Evolutionary conservation across 2,797 vertebrate species (phyloP).

Genomic region (Lithobates pipiens): DNA sequence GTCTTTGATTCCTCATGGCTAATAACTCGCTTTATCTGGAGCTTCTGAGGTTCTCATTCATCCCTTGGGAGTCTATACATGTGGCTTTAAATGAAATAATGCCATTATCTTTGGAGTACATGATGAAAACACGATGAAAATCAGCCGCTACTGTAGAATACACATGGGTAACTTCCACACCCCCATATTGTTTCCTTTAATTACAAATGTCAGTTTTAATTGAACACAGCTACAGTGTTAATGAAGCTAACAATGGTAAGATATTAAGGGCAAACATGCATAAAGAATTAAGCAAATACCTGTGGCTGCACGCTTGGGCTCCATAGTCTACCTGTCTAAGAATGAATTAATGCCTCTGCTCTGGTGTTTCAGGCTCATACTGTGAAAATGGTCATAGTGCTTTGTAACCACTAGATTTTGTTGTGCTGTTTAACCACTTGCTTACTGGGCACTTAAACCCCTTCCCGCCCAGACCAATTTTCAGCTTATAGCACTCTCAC

Average conservation of each 20-base stretch:
- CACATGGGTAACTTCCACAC: conserved; percentile 1
- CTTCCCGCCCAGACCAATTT: too few species aligned
- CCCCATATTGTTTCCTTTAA: conserved; percentile 41
- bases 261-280: conserved; percentile 15
- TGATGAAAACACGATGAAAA: conserved; percentile 3
- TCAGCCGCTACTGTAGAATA: conserved; percentile 15
- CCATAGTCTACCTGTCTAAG: neutral
- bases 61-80: conserved; percentile 28
- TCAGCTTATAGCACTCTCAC: too few species aligned
- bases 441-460: too few species aligned
- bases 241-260: conserved; percentile 33
- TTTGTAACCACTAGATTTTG: neutral
- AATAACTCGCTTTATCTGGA: conserved; percentile 43
- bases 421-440: neutral
- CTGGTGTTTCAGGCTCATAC: neutral
- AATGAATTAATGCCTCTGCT: conserved; percentile 8
- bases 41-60: conserved; percentile 30
- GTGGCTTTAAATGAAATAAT: conserved; percentile 44
- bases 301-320: neutral
- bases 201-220: conserved; percentile 47
- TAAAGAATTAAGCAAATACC: neutral
- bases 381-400: neutral
- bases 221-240: conserved; percentile 20
- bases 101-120: conserved; percentile 31
- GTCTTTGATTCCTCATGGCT: conserved; percentile 41